Percentiles rank a stretch among this genome's conserved stretches.
phyloP scores from a whole-genome alignment of 2,888 invertebrate species.

The Habroteleia sp. region DNA sequence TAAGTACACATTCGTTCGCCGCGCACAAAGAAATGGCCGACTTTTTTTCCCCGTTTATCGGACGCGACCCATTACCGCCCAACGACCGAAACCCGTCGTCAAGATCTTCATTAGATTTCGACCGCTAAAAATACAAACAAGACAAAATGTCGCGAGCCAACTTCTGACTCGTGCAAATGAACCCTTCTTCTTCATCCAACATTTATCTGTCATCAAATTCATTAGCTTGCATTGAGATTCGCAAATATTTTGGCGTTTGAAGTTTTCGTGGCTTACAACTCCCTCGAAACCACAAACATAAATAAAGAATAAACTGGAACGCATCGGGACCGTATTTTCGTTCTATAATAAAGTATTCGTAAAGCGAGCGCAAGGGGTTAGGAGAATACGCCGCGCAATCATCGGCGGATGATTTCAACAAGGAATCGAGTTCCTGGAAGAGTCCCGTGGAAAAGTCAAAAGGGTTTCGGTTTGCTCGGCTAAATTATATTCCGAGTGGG shows the following conservation, averaged over 20 bases:
- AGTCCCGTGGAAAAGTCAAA: slow-evolving; percentile 51
- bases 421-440: slow-evolving; percentile 68
- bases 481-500: slow-evolving; percentile 81
- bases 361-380: no score
- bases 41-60: slow-evolving; percentile 45
- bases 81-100: slow-evolving; percentile 26
- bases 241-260: slow-evolving; percentile 52
- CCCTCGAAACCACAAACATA: slow-evolving; percentile 71
- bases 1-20: slow-evolving; percentile 60
- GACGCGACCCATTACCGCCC: slow-evolving; percentile 12
- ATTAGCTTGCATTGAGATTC: slow-evolving; percentile 22
- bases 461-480: slow-evolving; percentile 80
- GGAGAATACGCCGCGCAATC: no score
- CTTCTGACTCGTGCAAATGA: slow-evolving; percentile 2
- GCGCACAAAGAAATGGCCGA: slow-evolving; percentile 45
- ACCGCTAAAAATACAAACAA: slow-evolving; percentile 6
- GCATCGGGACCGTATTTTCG: slow-evolving; percentile 71
- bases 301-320: slow-evolving; percentile 75
- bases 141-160: neutral
- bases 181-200: slow-evolving; percentile 10
- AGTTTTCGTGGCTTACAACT: slow-evolving; percentile 61
- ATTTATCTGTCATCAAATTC: slow-evolving; percentile 29
- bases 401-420: slow-evolving; percentile 66
- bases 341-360: slow-evolving; percentile 78
- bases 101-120: slow-evolving; percentile 11